Base-by-base conservation (phyloP, 2,113 vertebrate genomes). In the Nannospalax galili region DNA sequence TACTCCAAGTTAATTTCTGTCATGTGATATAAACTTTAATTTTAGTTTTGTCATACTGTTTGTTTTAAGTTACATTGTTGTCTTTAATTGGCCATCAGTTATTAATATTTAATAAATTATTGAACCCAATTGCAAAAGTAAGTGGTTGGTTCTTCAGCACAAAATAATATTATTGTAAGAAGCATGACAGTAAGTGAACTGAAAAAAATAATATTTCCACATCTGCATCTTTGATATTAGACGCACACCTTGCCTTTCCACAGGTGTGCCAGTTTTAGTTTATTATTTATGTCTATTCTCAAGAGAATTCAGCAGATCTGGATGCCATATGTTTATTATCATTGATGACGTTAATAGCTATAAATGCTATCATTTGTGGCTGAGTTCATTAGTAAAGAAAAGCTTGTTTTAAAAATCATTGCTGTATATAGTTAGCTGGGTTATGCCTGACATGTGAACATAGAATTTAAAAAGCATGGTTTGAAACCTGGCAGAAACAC, bases 251-350 rank as follows among this genome's bases (percentile, higher is more conserved):
- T 67, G 0, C 22, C 56, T 24, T 82, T 60, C 35, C 9, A 45
- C 7, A 45, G 37, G 16, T 37, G 1, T 1, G 70, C 16, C 11
- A 48, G 16, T n/a, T 88, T 92, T 89, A n/a, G 84, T 73, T 89
- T 91, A 64, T 84, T 45, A 93, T 48, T 69, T 81, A 12, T 74
- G 10, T 56, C 28, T 84, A 35, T 37, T 81, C 67, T 95, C 48
- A 82, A 74, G 69, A 94, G 37, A 94, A 65, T 74, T 48, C 88
- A 81, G 48, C 73, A 95, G 20, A 70, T 94, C 81, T 94, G 9
- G 5, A 91, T 79, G 87, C 45, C 69, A 93, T 78, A 45, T 92
- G 30, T 37, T 92, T 92, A 92, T 40, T 89, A 52, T 86, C 60
- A 88, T 42, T 52, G 6, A 48, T 90, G 24, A 42, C 42, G 91